Evolutionary conservation across 2,888 invertebrate genomes (phyloP), one percentile per base, ranked within the genome.

Genomic region (Acanthopleura granulata): DNA sequence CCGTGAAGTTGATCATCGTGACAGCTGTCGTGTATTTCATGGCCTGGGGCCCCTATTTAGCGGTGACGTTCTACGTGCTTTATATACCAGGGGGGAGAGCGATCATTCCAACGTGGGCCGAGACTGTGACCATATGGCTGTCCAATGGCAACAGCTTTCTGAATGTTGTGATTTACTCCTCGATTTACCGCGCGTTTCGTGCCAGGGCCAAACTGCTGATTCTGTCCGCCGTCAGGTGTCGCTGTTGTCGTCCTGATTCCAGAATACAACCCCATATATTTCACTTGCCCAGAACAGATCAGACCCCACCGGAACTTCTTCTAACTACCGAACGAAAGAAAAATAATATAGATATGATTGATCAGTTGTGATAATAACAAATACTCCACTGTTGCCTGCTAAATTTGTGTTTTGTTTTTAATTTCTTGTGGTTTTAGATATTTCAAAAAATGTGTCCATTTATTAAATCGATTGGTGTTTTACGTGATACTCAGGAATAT

Each of bases 1-100:
- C 79, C 27, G 77, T 81, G 14, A 79, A 77, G 69, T 74, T 83
- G 57, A 62, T 84, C 6, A 75, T 74, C 16, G 75, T 79, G 14
- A 81, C 82, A 14, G 77, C 82, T 1, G 72, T 72, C 14, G 73
- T 77, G 29, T 84, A 81, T 75, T 83, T 83, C 72, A 66, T 78
- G 22, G 74, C 76, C 6, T 83, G 83, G 84, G 83, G 82, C 0
- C 82, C 84, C 0, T 84, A 84, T 73, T 79, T 80, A 4, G 62
- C 74, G 1, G 76, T 74, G 22, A 81, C 78, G 0, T 69, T 81
- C 6, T 62, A 78, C 14, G 74, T 72, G 1, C 77, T 80, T 27
- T 75, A 80, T 49, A 29, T 76, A 11, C 57, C 57, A 4, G 57
- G 57, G 12, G 73, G 76, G 18, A 71, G 62, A 49, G 25, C 69